A percentile compares a stretch with the other conserved stretches of the same genome.
Conservation (phyloP, 2,113 vertebrate genomes). For the Stigmatopora argus region DNA sequence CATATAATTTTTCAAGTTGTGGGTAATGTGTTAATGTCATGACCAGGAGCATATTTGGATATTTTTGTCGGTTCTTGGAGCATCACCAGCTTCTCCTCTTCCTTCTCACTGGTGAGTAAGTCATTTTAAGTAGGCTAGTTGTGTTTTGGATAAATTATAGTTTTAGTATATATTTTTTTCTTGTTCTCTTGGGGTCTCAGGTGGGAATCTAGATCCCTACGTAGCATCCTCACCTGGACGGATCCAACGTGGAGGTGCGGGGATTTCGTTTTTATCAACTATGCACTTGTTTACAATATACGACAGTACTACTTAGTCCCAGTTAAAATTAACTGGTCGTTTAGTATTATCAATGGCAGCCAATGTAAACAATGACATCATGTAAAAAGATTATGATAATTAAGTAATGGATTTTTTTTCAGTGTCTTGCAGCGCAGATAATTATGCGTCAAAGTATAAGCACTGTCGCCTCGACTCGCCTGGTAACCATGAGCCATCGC, state of each 20-base stretch:
- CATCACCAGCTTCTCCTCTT: not conserved
- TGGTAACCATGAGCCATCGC: not conserved
- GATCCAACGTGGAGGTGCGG: not conserved
- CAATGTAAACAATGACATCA: not conserved
- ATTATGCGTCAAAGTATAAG: not conserved
- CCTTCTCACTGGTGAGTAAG: slow-evolving; percentile 1
- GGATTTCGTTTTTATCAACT: not conserved
- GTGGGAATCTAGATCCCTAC: not conserved
- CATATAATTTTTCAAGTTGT: not conserved
- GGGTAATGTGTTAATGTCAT: not conserved
- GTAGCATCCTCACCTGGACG: not conserved
- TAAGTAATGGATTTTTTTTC: not conserved
- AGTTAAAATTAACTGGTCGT: no score
- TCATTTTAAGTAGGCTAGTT: not conserved
- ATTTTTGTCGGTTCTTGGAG: not conserved
- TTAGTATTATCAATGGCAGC: no score
- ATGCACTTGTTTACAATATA: not conserved
- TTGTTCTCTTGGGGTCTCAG: not conserved
- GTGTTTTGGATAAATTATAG: not conserved
- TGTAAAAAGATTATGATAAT: no score
- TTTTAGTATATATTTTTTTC: not conserved
- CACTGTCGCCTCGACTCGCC: not conserved
- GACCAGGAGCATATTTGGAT: not conserved
- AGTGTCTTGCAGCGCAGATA: not conserved
- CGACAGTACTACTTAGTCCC: not conserved